These are phyloP conservation scores for Bellardia pandia DNA, from an alignment of 2,888 invertebrate species.

Conservation along the genomic window DNA sequence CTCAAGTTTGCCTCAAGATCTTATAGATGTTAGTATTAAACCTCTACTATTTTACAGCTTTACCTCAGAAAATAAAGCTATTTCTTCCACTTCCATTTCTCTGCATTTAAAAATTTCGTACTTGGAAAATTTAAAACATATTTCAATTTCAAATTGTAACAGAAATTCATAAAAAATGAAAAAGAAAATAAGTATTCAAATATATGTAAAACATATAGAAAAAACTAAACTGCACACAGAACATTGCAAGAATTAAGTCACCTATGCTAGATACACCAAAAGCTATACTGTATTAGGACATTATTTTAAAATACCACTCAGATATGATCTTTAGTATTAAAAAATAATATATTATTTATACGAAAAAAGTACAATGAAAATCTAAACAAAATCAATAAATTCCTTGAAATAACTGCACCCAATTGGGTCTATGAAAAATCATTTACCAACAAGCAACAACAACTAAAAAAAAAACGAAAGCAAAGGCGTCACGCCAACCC, in stretches of 20 bases:
- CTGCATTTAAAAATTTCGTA: not conserved
- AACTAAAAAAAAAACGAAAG: not conserved
- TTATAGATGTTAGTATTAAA: too few relatives aligned
- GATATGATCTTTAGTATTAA: not conserved
- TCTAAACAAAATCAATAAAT: not conserved
- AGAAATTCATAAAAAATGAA: conserved; percentile 28
- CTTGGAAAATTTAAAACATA: conserved; percentile 15
- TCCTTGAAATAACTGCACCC: not conserved
- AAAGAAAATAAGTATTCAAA: conserved; percentile 1
- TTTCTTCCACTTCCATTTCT: not conserved
- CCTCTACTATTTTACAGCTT: too few relatives aligned
- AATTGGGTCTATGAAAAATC: conserved; percentile 46
- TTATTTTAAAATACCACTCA: not conserved
- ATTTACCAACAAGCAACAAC: conserved; percentile 29
- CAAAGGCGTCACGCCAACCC: conserved; percentile 24
- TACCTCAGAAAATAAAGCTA: not conserved
- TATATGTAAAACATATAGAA: not conserved
- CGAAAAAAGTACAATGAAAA: too few relatives aligned
- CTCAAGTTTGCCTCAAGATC: too few relatives aligned
- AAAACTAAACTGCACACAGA: conserved; percentile 18
- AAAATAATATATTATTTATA: not conserved
- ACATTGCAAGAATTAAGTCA: not conserved
- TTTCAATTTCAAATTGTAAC: conserved; percentile 62
- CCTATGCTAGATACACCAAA: not conserved
- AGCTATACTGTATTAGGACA: not conserved